phyloP scores from a whole-genome alignment of 2,888 invertebrate genomes.

The Caenorhabditis becei region DNA sequence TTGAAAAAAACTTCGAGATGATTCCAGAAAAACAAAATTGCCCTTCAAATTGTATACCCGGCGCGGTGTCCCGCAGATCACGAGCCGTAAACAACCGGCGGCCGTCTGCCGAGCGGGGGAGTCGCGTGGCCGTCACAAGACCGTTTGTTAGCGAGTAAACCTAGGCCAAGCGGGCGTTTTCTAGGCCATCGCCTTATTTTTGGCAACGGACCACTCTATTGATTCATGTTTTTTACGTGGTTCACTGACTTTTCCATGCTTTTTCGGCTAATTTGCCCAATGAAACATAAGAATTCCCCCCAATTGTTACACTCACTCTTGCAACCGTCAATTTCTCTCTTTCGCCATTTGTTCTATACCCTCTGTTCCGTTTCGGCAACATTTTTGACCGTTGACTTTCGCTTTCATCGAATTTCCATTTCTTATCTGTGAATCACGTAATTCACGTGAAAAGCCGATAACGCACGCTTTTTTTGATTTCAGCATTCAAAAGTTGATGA shows the following conservation, averaged over 20 bases:
- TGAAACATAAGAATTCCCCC: background rate
- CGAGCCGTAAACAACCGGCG: constrained; percentile 50
- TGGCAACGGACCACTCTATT: constrained; percentile 12
- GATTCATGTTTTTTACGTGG: constrained; percentile 25
- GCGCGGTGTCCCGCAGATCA: constrained; percentile 22
- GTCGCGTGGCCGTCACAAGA: constrained; percentile 58
- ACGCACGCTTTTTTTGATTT: background rate
- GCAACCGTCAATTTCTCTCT: too few species aligned
- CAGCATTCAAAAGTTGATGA: constrained; percentile 36
- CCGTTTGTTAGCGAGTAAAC: constrained; percentile 12
- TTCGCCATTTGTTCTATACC: background rate
- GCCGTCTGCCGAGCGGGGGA: constrained; percentile 1
- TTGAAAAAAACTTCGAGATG: background rate
- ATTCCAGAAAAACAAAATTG: constrained; percentile 11
- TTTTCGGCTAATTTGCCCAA: background rate
- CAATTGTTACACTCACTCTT: too few species aligned
- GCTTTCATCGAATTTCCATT: background rate
- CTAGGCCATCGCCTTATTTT: constrained; percentile 24
- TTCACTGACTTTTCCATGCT: background rate
- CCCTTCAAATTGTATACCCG: constrained; percentile 24
- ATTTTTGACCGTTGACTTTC: background rate
- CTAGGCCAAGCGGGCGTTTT: constrained; percentile 20
- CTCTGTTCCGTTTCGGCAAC: background rate
- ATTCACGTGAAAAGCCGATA: constrained; percentile 2
- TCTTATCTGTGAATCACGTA: background rate